Conservation (phyloP, 2,888 invertebrate species). For the Notodonta ziczac region DNA sequence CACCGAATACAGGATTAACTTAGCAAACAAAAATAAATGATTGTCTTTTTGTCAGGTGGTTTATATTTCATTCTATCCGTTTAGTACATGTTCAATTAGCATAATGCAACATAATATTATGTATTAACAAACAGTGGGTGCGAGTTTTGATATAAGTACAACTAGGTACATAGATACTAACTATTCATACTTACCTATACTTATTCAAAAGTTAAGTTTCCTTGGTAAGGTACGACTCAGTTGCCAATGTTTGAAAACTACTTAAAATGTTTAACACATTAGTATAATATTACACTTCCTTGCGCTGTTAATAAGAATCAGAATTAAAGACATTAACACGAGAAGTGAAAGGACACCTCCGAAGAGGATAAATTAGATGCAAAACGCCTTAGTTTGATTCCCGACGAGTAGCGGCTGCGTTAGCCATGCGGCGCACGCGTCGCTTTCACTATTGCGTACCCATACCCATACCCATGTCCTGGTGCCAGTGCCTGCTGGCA, state of each 20-base stretch:
- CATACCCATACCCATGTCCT: slow-evolving; percentile 70
- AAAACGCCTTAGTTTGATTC: slow-evolving; percentile 72
- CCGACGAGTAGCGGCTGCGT: slow-evolving; percentile 65
- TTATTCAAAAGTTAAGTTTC: too few species aligned
- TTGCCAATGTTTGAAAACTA: too few species aligned
- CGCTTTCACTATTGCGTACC: slow-evolving; percentile 72
- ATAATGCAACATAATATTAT: too few species aligned
- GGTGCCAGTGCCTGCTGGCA: slow-evolving; percentile 30
- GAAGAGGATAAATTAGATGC: slow-evolving; percentile 74
- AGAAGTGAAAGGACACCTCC: slow-evolving; percentile 75
- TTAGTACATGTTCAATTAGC: neutral
- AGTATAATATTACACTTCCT: slow-evolving; percentile 1
- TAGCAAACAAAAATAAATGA: neutral
- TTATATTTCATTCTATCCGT: neutral
- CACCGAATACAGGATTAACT: slow-evolving; percentile 6
- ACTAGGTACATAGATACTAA: neutral
- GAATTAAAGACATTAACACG: slow-evolving; percentile 23
- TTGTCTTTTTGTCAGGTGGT: neutral
- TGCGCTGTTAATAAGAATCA: slow-evolving; percentile 18
- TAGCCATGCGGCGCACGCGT: slow-evolving; percentile 71
- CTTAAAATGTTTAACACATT: too few species aligned
- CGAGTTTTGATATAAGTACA: neutral
- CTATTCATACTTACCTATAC: too few species aligned
- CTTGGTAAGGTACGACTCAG: too few species aligned
- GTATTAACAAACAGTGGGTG: neutral